Evolutionary conservation across 2,113 vertebrate genomes (phyloP).

Genomic region (Pterocles burchelli): DNA sequence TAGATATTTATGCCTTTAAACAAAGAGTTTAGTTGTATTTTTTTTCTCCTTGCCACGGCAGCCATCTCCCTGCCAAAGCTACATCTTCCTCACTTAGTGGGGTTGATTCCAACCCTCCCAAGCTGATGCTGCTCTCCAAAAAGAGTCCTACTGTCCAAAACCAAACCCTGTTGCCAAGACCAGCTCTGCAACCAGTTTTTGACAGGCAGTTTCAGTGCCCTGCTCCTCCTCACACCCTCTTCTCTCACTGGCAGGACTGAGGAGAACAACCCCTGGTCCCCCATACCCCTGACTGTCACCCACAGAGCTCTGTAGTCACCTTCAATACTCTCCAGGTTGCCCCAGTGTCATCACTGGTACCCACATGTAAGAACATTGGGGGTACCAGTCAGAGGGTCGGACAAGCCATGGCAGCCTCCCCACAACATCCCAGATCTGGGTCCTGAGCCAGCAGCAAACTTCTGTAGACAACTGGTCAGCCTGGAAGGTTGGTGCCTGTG

Average conservation of each 20-base stretch:
- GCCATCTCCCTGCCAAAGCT: background rate
- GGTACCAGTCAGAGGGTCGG: background rate
- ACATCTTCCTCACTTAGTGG: background rate
- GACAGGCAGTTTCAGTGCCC: background rate
- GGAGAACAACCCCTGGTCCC: background rate
- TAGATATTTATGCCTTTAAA: background rate
- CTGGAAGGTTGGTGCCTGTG: background rate
- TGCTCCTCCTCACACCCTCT: background rate
- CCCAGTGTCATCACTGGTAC: background rate
- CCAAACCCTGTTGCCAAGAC: background rate
- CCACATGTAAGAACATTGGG: accelerated
- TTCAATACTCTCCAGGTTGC: background rate
- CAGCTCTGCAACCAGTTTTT: background rate
- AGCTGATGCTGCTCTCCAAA: accelerated
- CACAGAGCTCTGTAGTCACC: background rate
- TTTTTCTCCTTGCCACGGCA: background rate
- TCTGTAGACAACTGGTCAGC: background rate
- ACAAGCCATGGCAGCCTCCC: background rate
- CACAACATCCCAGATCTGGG: too few species aligned
- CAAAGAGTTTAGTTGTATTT: background rate
- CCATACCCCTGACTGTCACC: background rate
- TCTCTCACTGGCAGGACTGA: background rate
- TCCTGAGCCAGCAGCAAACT: background rate
- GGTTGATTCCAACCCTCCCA: background rate
- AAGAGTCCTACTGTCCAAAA: background rate